phyloP scores from a whole-genome alignment of 92 coral and sea anemone species.

The Epizoanthus fatuus region DNA sequence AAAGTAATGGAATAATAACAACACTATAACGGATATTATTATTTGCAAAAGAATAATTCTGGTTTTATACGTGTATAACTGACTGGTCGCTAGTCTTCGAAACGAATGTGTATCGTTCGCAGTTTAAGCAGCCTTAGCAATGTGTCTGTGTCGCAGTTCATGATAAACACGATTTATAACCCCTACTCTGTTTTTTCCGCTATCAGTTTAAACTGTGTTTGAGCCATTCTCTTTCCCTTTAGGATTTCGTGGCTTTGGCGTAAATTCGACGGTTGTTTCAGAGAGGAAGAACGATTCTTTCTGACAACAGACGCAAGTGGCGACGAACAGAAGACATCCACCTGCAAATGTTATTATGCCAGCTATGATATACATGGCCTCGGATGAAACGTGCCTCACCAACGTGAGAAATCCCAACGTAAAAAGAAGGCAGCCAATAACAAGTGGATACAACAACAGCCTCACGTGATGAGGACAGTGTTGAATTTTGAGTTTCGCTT shows the following conservation, averaged over 20 bases:
- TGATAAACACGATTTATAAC: too few species aligned
- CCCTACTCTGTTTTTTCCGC: too few species aligned
- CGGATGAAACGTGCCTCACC: neutral
- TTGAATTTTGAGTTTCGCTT: neutral
- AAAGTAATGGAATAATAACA: too few species aligned
- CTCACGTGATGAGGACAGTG: slow-evolving; percentile 24
- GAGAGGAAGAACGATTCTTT: slow-evolving; percentile 16
- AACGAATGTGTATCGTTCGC: too few species aligned
- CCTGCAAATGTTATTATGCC: slow-evolving; percentile 20
- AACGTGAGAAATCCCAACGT: slow-evolving; percentile 10
- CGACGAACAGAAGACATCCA: slow-evolving; percentile 10
- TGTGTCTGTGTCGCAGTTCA: too few species aligned
- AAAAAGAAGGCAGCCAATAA: slow-evolving; percentile 13
- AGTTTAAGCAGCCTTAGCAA: too few species aligned
- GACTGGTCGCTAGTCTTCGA: too few species aligned
- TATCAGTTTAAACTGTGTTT: neutral
- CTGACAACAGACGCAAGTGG: slow-evolving; percentile 26
- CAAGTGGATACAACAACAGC: slow-evolving; percentile 6
- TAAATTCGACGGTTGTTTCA: neutral
- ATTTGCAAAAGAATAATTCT: too few species aligned
- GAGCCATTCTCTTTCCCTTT: neutral
- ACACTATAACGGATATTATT: too few species aligned
- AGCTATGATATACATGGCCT: slow-evolving; percentile 14
- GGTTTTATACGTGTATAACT: too few species aligned
- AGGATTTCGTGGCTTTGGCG: neutral